Evolutionary conservation across 2,113 vertebrate genomes (phyloP), one percentile per base, ranked within the genome.

Genomic region (Oreotragus oreotragus): DNA sequence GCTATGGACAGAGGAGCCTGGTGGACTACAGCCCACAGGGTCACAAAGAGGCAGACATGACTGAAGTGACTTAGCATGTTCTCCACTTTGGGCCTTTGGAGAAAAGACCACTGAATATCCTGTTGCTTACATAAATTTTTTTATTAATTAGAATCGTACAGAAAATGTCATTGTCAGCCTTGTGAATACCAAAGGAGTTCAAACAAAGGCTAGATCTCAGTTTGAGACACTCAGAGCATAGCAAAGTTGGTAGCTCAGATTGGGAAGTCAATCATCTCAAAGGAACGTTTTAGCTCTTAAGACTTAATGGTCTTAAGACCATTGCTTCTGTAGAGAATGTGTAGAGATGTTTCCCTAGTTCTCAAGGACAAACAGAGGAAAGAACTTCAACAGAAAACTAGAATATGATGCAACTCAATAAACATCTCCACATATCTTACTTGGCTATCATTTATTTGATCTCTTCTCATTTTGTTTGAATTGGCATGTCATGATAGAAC

Each of bases 391-490:
- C 66, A 53, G n/a, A 96, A 98, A 73, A n/a, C 0, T 45, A 91
- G 84, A 96, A 53, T 64, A 73, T 45, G 93, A 90, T 77, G 80
- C 73, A 89, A 79, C 7, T 94, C 1, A 6, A 39, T 57, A 96
- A 66, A 81, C 58, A 64, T 14, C 58, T 94, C 77, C 86, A 77
- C 83, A 90, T 47, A 47, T 93, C 88, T 58, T 49, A 84, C 33
- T 93, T 39, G 11, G 36, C 73, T 83, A 60, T 95, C 53, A 84
- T 64, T 94, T 92, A 76, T 60, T 90, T 97, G 49, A 60, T 83
- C 57, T 64, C 57, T 62, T 76, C 81, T 73, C 89, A 57, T 97
- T 98, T 91, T 97, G 96, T 96, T 98, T 93, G 90, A 98, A 97
- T 97, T 93, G 94, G 80, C 83, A 8, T 86, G 60, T 97, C 86